Evolutionary conservation across 1,140 invertebrate species (phyloP), one percentile per base, ranked within the genome.

Genomic region (Neuroterus valhalla): DNA sequence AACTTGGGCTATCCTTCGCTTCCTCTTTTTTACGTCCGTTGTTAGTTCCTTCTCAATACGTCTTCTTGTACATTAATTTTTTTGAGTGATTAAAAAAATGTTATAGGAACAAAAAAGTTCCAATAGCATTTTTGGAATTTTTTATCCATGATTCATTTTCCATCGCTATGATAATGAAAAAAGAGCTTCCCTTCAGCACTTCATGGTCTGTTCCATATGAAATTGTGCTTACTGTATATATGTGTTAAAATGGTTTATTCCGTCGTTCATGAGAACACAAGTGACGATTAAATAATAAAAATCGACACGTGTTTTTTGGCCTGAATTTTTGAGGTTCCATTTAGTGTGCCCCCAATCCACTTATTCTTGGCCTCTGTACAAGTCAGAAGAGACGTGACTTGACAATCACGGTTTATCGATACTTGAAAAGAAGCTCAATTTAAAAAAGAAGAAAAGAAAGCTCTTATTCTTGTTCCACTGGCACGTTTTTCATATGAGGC

Each of bases 401-500:
- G 72, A 74, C 76, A 75, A 42, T 75, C 74, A 75, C 74, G 70
- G 66, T 69, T 42, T 77, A 70, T 78, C 80, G 75, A 80, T 80
- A 81, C 79, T 83, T 80, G 72, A 74, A 81, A 81, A 83, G 75
- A 45, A 76, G 77, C 78, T 81, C 77, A 83, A 83, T 80, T 81
- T 79, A 76, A 80, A n/a, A n/a, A n/a, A n/a, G 77, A 78, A 52
- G 75, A 80, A 81, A 81, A 77, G 69, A 71, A 80, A 77, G 75
- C 72, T 69, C 75, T 75, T 73, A 66, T 80, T 80, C 68, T 73
- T 73, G 70, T 70, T 31, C 67, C 70, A 74, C 62, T 79, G 68
- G 72, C 77, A 79, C 70, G 77, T 48, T 75, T 68, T 71, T 79
- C 31, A 0, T 38, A 38, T 38, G 31, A 38, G 31, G 10, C 31